phyloP scores from a whole-genome alignment of 2,113 vertebrate genomes.

The Petrocephalus zakoni region DNA sequence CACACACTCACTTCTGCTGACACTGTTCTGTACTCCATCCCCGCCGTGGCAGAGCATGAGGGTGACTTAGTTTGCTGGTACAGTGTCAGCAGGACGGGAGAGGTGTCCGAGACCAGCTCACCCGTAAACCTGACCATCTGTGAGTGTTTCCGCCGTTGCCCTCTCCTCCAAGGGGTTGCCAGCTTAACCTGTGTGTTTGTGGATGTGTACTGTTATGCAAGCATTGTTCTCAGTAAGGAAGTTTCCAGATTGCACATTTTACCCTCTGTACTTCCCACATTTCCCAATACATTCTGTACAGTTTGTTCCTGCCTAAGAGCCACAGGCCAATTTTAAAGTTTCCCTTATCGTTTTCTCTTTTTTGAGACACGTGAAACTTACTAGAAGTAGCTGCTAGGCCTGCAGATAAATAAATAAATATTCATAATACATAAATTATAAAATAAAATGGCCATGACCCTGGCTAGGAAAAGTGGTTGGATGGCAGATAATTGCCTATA shows the following conservation, averaged over 20 bases:
- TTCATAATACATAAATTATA: not conserved
- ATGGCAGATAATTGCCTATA: not conserved
- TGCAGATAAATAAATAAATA: not conserved
- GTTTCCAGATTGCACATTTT: not conserved
- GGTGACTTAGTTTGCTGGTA: constrained; percentile 12
- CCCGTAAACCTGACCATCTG: constrained; percentile 2
- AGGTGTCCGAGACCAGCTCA: not conserved
- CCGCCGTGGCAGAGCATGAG: not conserved
- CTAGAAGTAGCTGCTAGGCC: not conserved
- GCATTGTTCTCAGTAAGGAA: not conserved
- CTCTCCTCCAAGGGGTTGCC: not conserved
- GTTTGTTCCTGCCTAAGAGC: not conserved
- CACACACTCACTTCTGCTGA: not conserved
- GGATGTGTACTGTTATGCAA: not conserved
- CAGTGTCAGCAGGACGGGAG: constrained; percentile 2
- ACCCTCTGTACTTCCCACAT: not conserved
- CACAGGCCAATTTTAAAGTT: not conserved
- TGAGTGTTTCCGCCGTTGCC: not conserved
- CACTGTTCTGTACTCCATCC: not conserved
- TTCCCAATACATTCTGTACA: not conserved
- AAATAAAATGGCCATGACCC: not conserved
- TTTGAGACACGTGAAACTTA: not conserved
- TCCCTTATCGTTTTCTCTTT: not conserved
- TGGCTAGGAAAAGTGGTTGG: not conserved
- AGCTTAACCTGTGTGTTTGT: not conserved